phyloP scores from a whole-genome alignment of 2,113 vertebrate species.

The Spermophilus dauricus region DNA sequence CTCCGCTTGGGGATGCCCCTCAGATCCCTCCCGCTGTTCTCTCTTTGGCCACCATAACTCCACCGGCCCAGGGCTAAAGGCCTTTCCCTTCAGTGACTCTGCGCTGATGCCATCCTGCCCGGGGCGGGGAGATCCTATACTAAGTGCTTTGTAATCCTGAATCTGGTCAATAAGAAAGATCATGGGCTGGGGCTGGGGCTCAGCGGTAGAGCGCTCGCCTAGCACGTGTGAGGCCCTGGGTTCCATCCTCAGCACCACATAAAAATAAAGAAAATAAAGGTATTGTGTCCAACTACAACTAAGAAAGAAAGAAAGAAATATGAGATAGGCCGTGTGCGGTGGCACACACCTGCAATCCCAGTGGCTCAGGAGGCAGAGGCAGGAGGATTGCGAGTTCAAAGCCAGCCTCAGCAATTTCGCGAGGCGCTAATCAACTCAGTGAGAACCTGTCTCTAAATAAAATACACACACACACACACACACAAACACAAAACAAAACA shows the following conservation, averaged over 20 bases:
- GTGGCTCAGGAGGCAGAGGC: not conserved
- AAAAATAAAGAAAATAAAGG: no score
- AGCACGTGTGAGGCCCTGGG: no score
- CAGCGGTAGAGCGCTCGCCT: no score
- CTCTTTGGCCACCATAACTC: not conserved
- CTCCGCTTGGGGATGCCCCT: not conserved
- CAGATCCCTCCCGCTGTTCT: not conserved
- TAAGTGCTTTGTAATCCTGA: not conserved
- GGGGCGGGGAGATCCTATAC: not conserved
- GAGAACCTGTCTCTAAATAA: not conserved
- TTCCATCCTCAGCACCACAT: no score
- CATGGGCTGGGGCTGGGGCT: not conserved
- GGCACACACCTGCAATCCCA: no score
- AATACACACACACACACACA: no score
- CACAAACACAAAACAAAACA: no score
- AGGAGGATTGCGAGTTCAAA: not conserved
- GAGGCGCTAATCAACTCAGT: not conserved
- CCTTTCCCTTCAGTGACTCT: not conserved
- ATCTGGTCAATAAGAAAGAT: slow-evolving; percentile 17
- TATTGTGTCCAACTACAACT: no score
- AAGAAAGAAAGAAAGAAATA: no score
- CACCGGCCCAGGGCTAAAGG: not conserved
- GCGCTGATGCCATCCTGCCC: rapidly evolving
- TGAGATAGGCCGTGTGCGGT: no score
- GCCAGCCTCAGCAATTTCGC: not conserved